A percentile compares a stretch with the other conserved stretches of the same genome.
These are phyloP conservation scores for Plusia festucae DNA, from an alignment of 2,888 invertebrate genomes.

Conservation along the genomic window DNA sequence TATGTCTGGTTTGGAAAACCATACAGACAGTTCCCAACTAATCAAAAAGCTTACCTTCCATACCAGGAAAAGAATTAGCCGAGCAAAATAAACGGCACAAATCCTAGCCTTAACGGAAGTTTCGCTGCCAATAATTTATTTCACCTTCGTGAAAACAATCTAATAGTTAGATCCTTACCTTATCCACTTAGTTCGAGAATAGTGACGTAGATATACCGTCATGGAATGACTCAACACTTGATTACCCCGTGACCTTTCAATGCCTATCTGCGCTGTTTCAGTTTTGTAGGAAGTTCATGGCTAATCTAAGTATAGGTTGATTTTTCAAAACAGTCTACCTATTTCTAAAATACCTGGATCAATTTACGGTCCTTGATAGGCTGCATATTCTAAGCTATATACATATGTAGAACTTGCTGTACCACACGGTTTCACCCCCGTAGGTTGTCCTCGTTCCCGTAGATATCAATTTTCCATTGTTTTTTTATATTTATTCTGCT, in stretches of 20 bases:
- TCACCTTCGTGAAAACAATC: conserved; percentile 38
- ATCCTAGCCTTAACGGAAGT: conserved; percentile 19
- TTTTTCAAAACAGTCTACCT: background rate
- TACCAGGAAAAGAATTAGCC: conserved; percentile 3
- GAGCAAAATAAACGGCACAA: conserved; percentile 24
- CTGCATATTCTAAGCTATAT: no score
- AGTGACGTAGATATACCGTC: conserved; percentile 39
- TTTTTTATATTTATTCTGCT: no score
- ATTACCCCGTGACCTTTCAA: conserved; percentile 51
- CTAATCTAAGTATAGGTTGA: conserved; percentile 23
- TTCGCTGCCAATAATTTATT: conserved; percentile 43
- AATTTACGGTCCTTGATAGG: no score
- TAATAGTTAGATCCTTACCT: conserved; percentile 19
- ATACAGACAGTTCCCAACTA: conserved; percentile 28
- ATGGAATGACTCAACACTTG: conserved; percentile 47
- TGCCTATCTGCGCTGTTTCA: conserved; percentile 41
- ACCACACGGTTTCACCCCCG: no score
- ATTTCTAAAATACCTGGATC: no score
- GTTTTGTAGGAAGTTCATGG: conserved; percentile 50
- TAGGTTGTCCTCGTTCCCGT: no score
- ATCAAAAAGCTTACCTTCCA: conserved; percentile 5
- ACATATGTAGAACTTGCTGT: no score
- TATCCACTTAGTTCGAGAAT: conserved; percentile 25
- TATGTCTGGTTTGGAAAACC: background rate
- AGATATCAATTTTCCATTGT: no score